Evolutionary conservation across 2,888 invertebrate species (phyloP).

Genomic region (Bimastos eiseni): DNA sequence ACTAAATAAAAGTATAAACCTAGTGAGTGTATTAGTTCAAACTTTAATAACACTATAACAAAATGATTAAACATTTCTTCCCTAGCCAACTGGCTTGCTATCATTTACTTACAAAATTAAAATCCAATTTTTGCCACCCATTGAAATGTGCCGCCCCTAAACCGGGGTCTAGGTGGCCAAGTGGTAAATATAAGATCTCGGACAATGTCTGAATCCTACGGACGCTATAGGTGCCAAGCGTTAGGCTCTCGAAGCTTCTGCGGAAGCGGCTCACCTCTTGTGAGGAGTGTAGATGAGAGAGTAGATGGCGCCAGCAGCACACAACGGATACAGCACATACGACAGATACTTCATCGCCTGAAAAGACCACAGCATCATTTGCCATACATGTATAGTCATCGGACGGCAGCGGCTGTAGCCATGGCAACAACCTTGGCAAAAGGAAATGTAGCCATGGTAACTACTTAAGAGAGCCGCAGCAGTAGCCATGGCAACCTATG

Average conservation of each 20-base stretch:
- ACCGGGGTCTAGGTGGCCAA: too few species aligned
- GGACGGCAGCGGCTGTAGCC: not conserved
- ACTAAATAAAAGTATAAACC: too few species aligned
- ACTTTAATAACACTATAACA: too few species aligned
- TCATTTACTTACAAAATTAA: too few species aligned
- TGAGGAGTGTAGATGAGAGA: constrained; percentile 91
- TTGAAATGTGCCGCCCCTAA: too few species aligned
- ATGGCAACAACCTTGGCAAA: not conserved
- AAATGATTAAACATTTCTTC: too few species aligned
- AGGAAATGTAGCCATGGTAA: not conserved
- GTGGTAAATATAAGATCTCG: too few species aligned
- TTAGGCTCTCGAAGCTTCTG: not conserved
- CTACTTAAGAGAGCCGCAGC: not conserved
- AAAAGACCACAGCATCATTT: constrained; percentile 31
- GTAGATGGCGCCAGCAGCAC: constrained; percentile 83
- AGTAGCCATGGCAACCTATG: not conserved
- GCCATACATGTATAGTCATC: not conserved
- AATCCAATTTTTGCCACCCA: too few species aligned
- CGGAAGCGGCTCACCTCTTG: constrained; percentile 68
- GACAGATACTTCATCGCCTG: constrained; percentile 82
- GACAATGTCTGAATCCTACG: not conserved
- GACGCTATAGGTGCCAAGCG: not conserved
- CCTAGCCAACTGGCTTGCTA: too few species aligned
- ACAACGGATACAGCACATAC: constrained; percentile 85
- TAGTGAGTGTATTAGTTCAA: too few species aligned